A percentile compares a stretch with the other conserved stretches of the same genome.
Evolutionary conservation across 2,797 vertebrate species (phyloP).

Genomic region (Dryobates pubescens): DNA sequence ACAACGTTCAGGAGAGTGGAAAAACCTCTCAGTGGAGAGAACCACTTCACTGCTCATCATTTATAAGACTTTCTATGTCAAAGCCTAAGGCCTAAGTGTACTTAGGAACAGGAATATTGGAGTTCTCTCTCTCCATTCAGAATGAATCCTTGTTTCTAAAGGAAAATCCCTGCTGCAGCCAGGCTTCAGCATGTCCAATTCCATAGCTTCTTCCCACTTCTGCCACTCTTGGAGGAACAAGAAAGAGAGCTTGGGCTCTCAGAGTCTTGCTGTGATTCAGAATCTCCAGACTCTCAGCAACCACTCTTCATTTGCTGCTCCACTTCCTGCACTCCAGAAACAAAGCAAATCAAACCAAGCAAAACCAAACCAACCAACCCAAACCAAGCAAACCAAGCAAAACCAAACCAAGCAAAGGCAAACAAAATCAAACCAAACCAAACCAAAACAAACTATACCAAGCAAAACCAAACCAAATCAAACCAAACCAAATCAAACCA

Average conservation of each 20-base stretch:
- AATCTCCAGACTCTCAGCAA: constrained; percentile 26
- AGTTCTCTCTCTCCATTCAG: constrained; percentile 11
- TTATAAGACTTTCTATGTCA: neutral
- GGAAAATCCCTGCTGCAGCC: constrained; percentile 35
- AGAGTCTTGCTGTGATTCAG: neutral
- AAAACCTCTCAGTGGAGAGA: neutral
- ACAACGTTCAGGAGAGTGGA: neutral
- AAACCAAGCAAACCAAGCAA: too few species aligned
- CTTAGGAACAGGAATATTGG: neutral
- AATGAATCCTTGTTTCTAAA: constrained; percentile 37
- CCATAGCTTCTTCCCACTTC: constrained; percentile 47
- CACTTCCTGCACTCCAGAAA: neutral
- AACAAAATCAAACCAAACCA: too few species aligned
- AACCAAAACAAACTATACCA: too few species aligned
- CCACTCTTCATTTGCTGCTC: constrained; percentile 29
- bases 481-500: too few species aligned
- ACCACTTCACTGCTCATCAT: neutral
- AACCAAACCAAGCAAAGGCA: too few species aligned
- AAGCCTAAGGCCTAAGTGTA: neutral
- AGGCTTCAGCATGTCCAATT: constrained; percentile 32
- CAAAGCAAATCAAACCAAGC: too few species aligned
- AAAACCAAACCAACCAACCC: too few species aligned
- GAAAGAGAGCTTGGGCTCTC: neutral
- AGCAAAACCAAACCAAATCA: too few species aligned
- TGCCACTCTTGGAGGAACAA: constrained; percentile 18